Percentiles rank a stretch among this genome's conserved stretches.
These are phyloP conservation scores for Phrynocephalus guinanensis DNA, from an alignment of 2,797 vertebrate species.

Conservation along the genomic window DNA sequence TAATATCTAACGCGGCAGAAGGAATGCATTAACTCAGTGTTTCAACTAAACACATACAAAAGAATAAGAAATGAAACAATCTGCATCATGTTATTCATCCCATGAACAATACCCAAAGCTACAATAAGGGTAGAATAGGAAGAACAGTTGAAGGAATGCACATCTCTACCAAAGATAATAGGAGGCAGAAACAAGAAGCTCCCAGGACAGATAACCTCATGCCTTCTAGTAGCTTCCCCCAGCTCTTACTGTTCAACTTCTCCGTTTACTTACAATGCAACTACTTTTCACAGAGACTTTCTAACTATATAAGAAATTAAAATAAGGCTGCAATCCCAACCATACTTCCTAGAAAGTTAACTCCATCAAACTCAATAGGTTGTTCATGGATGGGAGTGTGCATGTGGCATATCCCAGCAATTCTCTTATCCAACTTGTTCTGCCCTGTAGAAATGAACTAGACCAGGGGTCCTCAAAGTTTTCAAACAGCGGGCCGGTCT, in stretches of 20 bases:
- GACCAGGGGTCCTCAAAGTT: too few relatives aligned
- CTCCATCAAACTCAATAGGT: background rate
- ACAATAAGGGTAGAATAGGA: background rate
- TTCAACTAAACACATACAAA: constrained; percentile 48
- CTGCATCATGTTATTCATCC: constrained; percentile 33
- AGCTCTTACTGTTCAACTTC: background rate
- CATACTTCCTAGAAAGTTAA: background rate
- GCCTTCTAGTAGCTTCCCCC: background rate
- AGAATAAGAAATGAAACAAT: constrained; percentile 44
- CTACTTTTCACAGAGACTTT: background rate
- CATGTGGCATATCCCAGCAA: background rate
- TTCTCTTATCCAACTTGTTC: background rate
- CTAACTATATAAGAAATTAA: background rate
- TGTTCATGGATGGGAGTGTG: background rate
- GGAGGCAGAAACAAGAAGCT: background rate
- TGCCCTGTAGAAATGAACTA: background rate
- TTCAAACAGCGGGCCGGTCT: too few relatives aligned
- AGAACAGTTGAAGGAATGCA: background rate
- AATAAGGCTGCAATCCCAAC: background rate
- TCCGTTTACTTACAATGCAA: background rate
- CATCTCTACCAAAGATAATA: background rate
- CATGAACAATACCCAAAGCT: background rate
- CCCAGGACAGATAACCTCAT: background rate
- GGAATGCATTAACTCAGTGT: constrained; percentile 47
- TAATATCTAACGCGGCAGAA: constrained; percentile 40